These are phyloP conservation scores for Notodromas monacha DNA, from an alignment of 2,888 invertebrate species.

Conservation along the genomic window DNA sequence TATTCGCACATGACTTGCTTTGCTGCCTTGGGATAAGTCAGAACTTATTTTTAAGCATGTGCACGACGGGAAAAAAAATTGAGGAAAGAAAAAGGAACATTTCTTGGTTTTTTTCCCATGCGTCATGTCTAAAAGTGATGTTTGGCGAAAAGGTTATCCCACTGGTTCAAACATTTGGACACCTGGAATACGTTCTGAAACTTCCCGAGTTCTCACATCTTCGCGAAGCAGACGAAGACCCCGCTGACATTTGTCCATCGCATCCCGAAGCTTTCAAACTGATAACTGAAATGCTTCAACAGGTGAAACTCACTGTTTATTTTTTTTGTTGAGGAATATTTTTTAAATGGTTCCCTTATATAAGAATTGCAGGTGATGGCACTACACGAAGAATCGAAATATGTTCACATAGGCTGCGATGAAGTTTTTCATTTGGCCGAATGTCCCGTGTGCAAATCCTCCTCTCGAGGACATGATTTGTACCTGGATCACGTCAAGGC, in stretches of 20 bases:
- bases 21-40: no score
- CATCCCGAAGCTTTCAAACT: constrained; percentile 15
- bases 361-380: no score
- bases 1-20: no score
- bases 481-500: constrained; percentile 27
- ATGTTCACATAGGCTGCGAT: constrained; percentile 36
- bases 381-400: no score
- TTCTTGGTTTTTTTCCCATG: no score
- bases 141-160: constrained; percentile 27
- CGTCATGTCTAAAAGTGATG: no score
- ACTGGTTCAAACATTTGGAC: constrained; percentile 21
- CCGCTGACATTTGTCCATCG: constrained; percentile 23
- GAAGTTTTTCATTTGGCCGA: constrained; percentile 36
- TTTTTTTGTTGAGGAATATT: no score
- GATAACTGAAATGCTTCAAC: constrained; percentile 14
- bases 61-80: no score
- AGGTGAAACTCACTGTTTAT: no score
- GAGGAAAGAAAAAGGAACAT: no score
- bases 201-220: constrained; percentile 28
- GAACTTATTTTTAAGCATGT: no score
- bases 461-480: constrained; percentile 16
- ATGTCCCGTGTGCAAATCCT: constrained; percentile 22
- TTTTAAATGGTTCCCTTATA: no score
- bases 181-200: constrained; percentile 34
- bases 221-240: constrained; percentile 29